Base-by-base conservation (phyloP, 2,797 vertebrate genomes). In the Anomalospiza imberbis region DNA sequence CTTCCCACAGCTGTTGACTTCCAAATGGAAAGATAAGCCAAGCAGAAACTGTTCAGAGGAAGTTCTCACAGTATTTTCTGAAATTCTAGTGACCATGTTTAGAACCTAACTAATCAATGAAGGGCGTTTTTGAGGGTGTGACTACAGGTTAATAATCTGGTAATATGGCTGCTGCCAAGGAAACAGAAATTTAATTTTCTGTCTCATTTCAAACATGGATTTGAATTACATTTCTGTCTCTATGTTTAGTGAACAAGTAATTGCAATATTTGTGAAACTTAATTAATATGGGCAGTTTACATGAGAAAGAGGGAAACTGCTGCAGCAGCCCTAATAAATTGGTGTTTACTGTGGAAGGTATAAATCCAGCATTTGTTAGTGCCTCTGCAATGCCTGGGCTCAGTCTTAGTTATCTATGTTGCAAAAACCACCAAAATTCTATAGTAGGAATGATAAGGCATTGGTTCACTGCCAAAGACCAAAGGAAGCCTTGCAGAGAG, bases 191-290 rank as follows among this genome's bases (percentile, higher is more conserved):
- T 47, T 58, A 67, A 85, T 90, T 93, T 96, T 81, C 80, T 76
- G 63, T 16, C 80, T 84, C 4, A 5, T 81, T 94, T 94, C 57
- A 92, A 83, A 90, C 28, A 26, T 60, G 55, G 44, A 84, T 36
- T 74, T 93, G 85, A 91, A 94, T 91, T 82, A 84, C 53, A 76
- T 85, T 86, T 88, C 82, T 80, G 68, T 50, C 42, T 91, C 62
- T 89, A 58, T 51, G n/a, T 88, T 87, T 87, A 95, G 89, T 81
- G 70, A 95, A 93, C 47, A 92, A 94, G 94, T 77, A 1, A 1
- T 73, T 93, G 29, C 50, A 57, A 12, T 92, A 88, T 88, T 82
- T 90, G 76, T 93, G 73, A 75, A 34, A 74, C 91, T 81, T 86
- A 95, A 82, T 96, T 82, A 90, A 61, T 79, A 67, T 71, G 38